Evolutionary conservation across 1,140 invertebrate genomes (phyloP).

Genomic region (Xylocopa sonorina): DNA sequence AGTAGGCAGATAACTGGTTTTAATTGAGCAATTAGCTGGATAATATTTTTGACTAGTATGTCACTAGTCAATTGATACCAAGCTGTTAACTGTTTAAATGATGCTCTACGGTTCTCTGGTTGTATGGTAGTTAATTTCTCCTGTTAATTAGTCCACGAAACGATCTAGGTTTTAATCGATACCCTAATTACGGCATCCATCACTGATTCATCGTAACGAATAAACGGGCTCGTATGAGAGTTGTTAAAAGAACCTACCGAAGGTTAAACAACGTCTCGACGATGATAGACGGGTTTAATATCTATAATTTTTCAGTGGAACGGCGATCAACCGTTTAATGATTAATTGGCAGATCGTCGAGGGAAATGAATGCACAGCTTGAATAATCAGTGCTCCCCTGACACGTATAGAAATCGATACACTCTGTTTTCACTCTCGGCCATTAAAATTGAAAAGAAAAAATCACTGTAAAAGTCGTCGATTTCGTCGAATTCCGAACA

Average conservation of each 20-base stretch:
- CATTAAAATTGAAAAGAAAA: neutral
- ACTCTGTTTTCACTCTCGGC: neutral
- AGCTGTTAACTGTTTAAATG: rapidly evolving
- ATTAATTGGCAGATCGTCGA: conserved; percentile 19
- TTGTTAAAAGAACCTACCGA: neutral
- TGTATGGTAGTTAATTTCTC: neutral
- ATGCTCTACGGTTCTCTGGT: neutral
- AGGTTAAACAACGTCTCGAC: conserved; percentile 27
- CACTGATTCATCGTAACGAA: neutral
- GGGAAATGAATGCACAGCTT: conserved; percentile 3
- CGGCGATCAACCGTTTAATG: conserved; percentile 9
- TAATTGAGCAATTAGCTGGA: neutral
- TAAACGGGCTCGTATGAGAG: neutral
- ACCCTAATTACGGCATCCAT: neutral
- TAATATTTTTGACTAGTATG: neutral
- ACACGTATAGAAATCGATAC: neutral
- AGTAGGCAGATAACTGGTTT: too few relatives aligned
- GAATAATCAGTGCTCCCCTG: neutral
- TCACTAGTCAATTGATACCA: neutral
- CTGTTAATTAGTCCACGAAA: neutral
- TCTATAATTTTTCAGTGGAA: conserved; percentile 12
- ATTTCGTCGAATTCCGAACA: neutral
- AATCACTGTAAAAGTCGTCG: neutral
- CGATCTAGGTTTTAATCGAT: neutral
- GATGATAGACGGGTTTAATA: conserved; percentile 26